These are phyloP conservation scores for Rhogogaster chlorosoma DNA, from an alignment of 2,888 invertebrate genomes.

Conservation along the genomic window DNA sequence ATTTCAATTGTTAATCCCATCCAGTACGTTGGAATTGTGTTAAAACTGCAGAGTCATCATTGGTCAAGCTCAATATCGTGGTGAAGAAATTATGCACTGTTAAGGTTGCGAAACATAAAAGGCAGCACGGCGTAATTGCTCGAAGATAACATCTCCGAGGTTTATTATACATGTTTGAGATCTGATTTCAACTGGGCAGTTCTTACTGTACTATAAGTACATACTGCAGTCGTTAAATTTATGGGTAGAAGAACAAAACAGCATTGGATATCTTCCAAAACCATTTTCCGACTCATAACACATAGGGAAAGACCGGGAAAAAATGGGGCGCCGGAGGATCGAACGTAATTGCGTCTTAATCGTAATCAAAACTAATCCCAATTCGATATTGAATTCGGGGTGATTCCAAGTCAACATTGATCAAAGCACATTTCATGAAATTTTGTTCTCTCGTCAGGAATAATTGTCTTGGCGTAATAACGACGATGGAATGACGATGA, in stretches of 20 bases:
- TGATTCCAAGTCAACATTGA: neutral
- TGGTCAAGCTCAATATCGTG: neutral
- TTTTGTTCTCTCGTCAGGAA: neutral
- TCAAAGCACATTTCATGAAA: neutral
- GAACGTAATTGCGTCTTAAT: neutral
- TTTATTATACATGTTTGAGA: neutral
- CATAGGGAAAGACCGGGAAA: neutral
- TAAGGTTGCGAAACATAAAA: neutral
- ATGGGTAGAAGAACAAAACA: neutral
- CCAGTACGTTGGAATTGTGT: neutral
- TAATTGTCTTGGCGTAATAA: neutral
- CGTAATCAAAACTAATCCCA: neutral
- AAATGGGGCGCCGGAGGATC: neutral
- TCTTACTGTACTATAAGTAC: neutral
- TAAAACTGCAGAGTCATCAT: neutral
- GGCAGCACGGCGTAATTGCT: neutral
- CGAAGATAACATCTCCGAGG: neutral
- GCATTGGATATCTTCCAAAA: neutral
- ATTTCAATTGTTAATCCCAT: neutral
- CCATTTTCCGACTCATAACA: neutral
- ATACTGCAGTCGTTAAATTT: neutral
- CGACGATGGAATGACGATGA: neutral
- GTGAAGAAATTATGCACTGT: neutral
- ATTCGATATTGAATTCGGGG: neutral
- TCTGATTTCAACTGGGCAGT: neutral